Base-by-base conservation (phyloP, 2,113 vertebrate species). In the Mormoops blainvillei region DNA sequence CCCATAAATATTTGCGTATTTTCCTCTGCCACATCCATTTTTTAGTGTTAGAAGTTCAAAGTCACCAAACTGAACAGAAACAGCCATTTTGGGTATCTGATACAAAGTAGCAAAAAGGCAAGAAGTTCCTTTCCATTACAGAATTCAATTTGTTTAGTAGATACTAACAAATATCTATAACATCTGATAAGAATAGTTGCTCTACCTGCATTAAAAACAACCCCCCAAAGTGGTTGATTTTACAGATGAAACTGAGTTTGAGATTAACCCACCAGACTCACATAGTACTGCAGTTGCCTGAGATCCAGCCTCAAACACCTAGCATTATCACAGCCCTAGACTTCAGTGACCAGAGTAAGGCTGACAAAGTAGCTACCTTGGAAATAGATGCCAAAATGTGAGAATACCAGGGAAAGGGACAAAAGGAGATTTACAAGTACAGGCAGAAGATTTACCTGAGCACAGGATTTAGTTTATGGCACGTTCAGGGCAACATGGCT, bases 381-480 rank as follows among this genome's bases (percentile, higher is more conserved):
- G 22, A 90, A 45, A 4, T 71, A 56, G 45, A 73, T 56, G 4
- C 41, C 52, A 54, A 67, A 45, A 8, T 13, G 19, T 10, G n/a
- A 82, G 56, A 22, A 50, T 24, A 8, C 31, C 26, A 26, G 16
- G 9, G 26, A 12, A 9, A 1, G 0, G 0, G 5, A 45, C 26
- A 58, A n/a, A 24, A 38, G 65, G 15, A 16, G 20, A 56, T 70
- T 94, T 71, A 33, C 1, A 28, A 88, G 26, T 31, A 38, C 41
- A 41, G 20, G 11, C 22, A 71, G 61, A 0, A 54, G 20, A 31
- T 87, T 50, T 50, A 80, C 71, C 12, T 7, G 19, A 77, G 11
- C 12, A 31, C 13, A 31, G 52, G 26, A 33, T n/a, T 77, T 71
- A 76, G 28, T 26, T 63, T 77, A 48, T 1, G 1, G 41, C 4